phyloP scores from a whole-genome alignment of 2,888 invertebrate genomes.

The Psylliodes chrysocephalus region DNA sequence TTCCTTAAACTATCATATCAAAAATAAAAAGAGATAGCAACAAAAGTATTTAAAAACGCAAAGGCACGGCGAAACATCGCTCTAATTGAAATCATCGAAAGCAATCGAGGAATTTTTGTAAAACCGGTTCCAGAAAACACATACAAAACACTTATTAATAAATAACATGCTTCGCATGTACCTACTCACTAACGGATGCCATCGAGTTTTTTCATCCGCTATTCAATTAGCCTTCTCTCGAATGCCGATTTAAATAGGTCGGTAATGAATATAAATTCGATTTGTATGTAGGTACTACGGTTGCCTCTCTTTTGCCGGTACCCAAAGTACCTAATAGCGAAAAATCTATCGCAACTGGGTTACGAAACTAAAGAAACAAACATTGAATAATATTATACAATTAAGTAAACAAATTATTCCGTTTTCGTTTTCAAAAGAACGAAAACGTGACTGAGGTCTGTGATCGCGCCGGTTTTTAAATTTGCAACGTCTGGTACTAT shows the following conservation, averaged over 20 bases:
- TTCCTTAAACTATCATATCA: too few relatives aligned
- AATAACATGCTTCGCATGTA: slow-evolving; percentile 40
- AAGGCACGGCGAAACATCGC: slow-evolving; percentile 22
- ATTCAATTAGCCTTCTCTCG: slow-evolving; percentile 49
- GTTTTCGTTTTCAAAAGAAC: too few relatives aligned
- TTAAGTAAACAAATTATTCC: too few relatives aligned
- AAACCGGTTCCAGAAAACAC: slow-evolving; percentile 47
- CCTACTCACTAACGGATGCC: slow-evolving; percentile 45
- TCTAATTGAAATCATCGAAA: slow-evolving; percentile 38
- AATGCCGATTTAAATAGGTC: slow-evolving; percentile 49
- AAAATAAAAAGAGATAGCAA: neutral
- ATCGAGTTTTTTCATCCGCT: slow-evolving; percentile 51
- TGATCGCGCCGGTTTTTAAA: too few relatives aligned
- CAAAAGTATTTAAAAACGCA: slow-evolving; percentile 20
- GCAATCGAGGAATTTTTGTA: slow-evolving; percentile 39
- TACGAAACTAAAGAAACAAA: too few relatives aligned
- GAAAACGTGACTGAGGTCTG: too few relatives aligned
- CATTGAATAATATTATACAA: too few relatives aligned
- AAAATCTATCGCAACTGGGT: neutral
- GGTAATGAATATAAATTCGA: slow-evolving; percentile 51
- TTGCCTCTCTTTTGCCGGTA: neutral
- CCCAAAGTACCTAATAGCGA: too few relatives aligned
- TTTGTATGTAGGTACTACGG: slow-evolving; percentile 22
- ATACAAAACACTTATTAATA: slow-evolving; percentile 47
- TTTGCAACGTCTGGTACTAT: too few relatives aligned